Percentiles rank a stretch among this genome's conserved stretches.
phyloP scores from a whole-genome alignment of 2,113 vertebrate genomes.

The Tragelaphus strepsiceros region DNA sequence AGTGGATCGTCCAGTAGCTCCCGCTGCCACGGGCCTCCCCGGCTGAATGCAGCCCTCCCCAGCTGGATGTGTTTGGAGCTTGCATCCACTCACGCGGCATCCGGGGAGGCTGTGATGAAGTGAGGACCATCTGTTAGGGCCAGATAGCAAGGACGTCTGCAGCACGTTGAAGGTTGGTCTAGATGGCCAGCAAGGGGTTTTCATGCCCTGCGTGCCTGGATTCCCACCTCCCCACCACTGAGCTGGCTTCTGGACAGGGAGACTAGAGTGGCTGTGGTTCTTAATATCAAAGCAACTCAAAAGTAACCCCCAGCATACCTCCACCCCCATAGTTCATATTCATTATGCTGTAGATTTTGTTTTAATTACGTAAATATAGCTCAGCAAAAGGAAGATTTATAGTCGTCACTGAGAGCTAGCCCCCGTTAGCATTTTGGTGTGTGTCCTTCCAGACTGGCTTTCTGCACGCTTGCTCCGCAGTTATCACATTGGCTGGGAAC shows the following conservation, averaged over 20 bases:
- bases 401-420: not conserved
- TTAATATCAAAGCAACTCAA: not conserved
- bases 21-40: not conserved
- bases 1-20: not conserved
- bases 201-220: not conserved
- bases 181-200: not conserved
- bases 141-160: slow-evolving; percentile 40
- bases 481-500: not conserved
- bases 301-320: not conserved
- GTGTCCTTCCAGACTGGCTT: not conserved
- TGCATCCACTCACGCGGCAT: not conserved
- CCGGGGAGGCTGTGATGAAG: slow-evolving; percentile 39
- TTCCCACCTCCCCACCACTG: not conserved
- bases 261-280: not conserved
- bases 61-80: slow-evolving; percentile 42
- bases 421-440: not conserved
- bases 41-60: not conserved
- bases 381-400: not conserved
- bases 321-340: not conserved
- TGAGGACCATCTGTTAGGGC: slow-evolving; percentile 60
- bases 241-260: not conserved
- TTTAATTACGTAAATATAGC: not conserved
- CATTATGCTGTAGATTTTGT: not conserved
- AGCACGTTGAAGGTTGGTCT: not conserved
- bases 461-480: not conserved